Evolutionary conservation across 2,797 vertebrate species (phyloP), one percentile per base, ranked within the genome.

Genomic region (Pangasius mekongensis): DNA sequence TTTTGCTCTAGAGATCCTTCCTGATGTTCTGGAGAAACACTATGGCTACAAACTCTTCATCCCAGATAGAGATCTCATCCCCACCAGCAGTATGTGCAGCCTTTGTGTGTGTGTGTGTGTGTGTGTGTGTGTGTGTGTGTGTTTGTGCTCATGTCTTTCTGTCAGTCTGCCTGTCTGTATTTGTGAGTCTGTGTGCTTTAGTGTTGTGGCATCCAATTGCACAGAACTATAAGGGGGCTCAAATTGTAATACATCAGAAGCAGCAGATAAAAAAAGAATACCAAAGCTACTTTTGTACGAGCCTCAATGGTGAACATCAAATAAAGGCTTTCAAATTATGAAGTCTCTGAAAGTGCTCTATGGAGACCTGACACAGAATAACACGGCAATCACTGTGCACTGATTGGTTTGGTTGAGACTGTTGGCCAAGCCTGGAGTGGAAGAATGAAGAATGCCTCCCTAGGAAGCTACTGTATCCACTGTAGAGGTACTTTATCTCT

Each of bases 11-110:
- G 98, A 99, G 95, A 98, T 99, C 92, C 95, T 99, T 66, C 98
- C 98, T 74, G 98, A 99, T 89, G 98, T 99, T 94, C 96, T 99
- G 94, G 98, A 99, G 96, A 99, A 99, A 92, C 98, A 99, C 93
- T 99, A 99, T 90, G 98, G 98, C 89, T 99, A 99, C 94, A 99
- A 99, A 90, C 94, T 99, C 93, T 99, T 99, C 94, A 99, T 99
- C 93, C 98, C 98, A 74, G 98, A 99, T 86, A 97, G 98, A 94
- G 98, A 99, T 95, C 97, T 99, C 94, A 99, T 99, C 93, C 98
- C 98, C 91, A 98, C 98, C 91, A 98, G 98, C 97, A 99, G 98
- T 99, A 97, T 96, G 97, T 96, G 18, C 64, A 94, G 94, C 83
- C 13, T 84, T 54, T 86, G 60, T 89, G 74, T 86, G 81, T 86